These are phyloP conservation scores for Geococcyx californianus DNA, from an alignment of 2,113 vertebrate species.

Conservation along the genomic window DNA sequence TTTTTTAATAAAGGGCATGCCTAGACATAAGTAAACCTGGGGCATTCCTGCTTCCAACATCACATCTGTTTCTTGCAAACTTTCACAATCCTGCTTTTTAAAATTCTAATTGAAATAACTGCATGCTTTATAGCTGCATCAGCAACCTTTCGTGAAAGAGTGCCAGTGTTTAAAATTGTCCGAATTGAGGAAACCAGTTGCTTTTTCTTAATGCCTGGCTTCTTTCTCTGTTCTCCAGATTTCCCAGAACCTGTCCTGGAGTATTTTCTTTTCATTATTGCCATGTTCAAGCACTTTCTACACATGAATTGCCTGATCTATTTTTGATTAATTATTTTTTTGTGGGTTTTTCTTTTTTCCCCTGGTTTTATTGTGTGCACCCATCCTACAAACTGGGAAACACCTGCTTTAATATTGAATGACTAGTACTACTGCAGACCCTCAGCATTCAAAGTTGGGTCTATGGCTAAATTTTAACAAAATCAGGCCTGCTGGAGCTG, in stretches of 20 bases:
- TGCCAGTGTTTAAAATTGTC: constrained; percentile 1
- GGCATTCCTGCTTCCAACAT: constrained; percentile 61
- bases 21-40: constrained; percentile 61
- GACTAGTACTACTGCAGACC: not conserved
- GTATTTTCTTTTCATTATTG: not conserved
- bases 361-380: not conserved
- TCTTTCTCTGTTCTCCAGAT: not conserved
- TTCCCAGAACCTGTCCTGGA: not conserved
- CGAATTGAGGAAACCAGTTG: constrained; percentile 10
- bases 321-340: not conserved
- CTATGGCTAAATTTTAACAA: not conserved
- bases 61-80: constrained; percentile 61
- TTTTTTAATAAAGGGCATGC: constrained; percentile 60
- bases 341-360: not conserved
- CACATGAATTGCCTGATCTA: not conserved
- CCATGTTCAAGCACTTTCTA: not conserved
- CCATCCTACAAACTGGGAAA: not conserved
- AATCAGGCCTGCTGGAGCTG: not conserved
- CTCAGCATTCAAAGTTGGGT: not conserved
- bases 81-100: constrained; percentile 63
- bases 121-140: constrained; percentile 2
- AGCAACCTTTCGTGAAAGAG: constrained; percentile 1
- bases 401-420: not conserved
- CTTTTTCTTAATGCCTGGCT: constrained; percentile 4
- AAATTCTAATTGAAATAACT: constrained; percentile 61